Base-by-base conservation (phyloP, 23 tunicate genomes). In the Corella eumyota region DNA sequence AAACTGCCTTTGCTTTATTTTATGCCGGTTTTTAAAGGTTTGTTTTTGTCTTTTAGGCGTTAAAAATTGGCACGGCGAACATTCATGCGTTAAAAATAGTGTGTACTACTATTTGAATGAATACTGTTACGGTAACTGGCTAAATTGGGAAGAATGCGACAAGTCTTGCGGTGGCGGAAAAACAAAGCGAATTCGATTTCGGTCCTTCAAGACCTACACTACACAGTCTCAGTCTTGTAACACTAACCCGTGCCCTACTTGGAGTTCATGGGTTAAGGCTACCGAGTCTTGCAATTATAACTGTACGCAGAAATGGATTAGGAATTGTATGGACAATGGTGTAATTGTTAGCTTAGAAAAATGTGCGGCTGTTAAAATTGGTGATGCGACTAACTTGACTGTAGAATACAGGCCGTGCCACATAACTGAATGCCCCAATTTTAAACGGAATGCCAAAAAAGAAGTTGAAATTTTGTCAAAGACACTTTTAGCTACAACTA, bases 91-190 rank as follows among this genome's bases (percentile, higher is more conserved):
- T 6, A 33, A 50, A 2, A 46, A 34, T 50, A 30, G 62, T 6
- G 17, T 25, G 25, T 68, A 54, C 49, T 72, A 61, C 32, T 48
- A 72, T 23, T 32, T 72, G 53, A 21, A 20, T 17, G 44, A 61
- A 50, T 17, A 21, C 11, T 72, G 78, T 49, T 60, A 26, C 29
- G 30, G 78, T 17, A 32, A 61, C 11, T 72, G 78, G 78, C 69
- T 72, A 30, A 36, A 60, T 1, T 72, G 78, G 78, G 50, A 50
- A 2, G 33, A 59, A 7, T 72, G 78, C 32, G 57, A 50, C 38
- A 62, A 50, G 3, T 28, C 34, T 24, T 72, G 78, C 36, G 78
- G 68, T 1, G 68, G 68, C 3, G 78, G 78, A n/a, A 23, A 32
- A 6, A 27, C 27, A 4, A 21, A 32, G 20, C 50, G 78, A 17